These are phyloP conservation scores for Exephanes ischioxanthus DNA, from an alignment of 2,888 invertebrate genomes.

Conservation along the genomic window DNA sequence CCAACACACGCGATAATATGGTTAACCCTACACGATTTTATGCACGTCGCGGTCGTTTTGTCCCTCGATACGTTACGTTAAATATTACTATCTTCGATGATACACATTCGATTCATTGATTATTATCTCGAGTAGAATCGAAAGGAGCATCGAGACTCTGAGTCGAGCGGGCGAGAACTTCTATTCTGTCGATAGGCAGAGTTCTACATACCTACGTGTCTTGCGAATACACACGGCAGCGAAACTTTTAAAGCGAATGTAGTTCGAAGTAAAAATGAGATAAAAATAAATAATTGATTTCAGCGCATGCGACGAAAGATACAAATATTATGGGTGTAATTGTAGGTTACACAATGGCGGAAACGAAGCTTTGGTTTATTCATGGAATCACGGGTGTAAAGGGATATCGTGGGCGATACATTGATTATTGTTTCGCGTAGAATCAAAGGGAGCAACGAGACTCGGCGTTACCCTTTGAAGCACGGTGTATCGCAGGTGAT, in stretches of 20 bases:
- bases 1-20: conserved; percentile 3
- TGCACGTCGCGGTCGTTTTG: not conserved
- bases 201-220: not conserved
- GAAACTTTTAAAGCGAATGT: not conserved
- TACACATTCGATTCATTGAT: conserved; percentile 28
- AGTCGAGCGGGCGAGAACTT: not conserved
- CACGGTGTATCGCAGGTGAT: too few relatives aligned
- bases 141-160: not conserved
- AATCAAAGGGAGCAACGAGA: conserved; percentile 11
- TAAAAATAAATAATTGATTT: not conserved
- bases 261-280: not conserved
- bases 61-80: not conserved
- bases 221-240: not conserved
- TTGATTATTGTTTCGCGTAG: conserved; percentile 9
- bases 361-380: not conserved
- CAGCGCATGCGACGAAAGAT: too few relatives aligned
- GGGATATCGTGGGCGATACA: not conserved
- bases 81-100: not conserved
- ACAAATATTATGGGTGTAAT: too few relatives aligned
- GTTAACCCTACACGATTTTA: conserved; percentile 4
- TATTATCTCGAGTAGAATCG: conserved; percentile 20
- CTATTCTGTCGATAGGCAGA: not conserved
- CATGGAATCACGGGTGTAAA: not conserved
- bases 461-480: not conserved
- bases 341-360: too few relatives aligned